Evolutionary conservation across 2,113 vertebrate species (phyloP).

Genomic region (Rafetus swinhoei): DNA sequence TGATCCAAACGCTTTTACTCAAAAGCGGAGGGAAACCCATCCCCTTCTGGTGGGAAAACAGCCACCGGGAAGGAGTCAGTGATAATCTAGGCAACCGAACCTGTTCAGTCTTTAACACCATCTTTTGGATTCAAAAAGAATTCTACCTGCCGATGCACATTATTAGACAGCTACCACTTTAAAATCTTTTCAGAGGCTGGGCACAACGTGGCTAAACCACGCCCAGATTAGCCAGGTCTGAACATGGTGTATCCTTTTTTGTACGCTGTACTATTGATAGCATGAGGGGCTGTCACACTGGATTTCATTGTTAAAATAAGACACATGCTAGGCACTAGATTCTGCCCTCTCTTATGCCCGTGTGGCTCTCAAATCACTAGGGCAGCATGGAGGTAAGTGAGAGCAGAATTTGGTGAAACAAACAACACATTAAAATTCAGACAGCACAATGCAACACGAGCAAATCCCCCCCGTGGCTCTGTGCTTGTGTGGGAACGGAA

Average conservation of each 20-base stretch:
- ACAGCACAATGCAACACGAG: background rate
- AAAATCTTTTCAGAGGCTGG: constrained; percentile 4
- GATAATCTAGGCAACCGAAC: background rate
- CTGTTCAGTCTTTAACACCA: rapidly evolving
- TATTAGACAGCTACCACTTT: constrained; percentile 18
- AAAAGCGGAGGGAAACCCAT: rapidly evolving
- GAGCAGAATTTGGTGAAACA: background rate
- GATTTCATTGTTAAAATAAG: background rate
- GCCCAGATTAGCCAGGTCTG: constrained; percentile 50
- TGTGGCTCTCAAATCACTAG: too few species aligned
- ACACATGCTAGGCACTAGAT: background rate
- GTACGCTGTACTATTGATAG: constrained; percentile 53
- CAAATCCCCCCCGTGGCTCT: background rate
- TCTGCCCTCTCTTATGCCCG: background rate
- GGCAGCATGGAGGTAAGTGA: background rate
- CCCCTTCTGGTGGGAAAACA: rapidly evolving
- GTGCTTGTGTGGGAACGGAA: background rate
- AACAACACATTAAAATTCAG: background rate
- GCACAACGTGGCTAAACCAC: background rate
- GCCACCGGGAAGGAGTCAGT: background rate
- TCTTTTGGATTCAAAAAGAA: rapidly evolving
- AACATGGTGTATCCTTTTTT: constrained; percentile 7
- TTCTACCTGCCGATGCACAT: background rate
- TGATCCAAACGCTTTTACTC: background rate
- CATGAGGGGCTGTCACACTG: background rate